Percentiles rank a stretch among this genome's conserved stretches.
These are phyloP conservation scores for Adelosebastes latens DNA, from an alignment of 2,797 vertebrate genomes.

Conservation along the genomic window DNA sequence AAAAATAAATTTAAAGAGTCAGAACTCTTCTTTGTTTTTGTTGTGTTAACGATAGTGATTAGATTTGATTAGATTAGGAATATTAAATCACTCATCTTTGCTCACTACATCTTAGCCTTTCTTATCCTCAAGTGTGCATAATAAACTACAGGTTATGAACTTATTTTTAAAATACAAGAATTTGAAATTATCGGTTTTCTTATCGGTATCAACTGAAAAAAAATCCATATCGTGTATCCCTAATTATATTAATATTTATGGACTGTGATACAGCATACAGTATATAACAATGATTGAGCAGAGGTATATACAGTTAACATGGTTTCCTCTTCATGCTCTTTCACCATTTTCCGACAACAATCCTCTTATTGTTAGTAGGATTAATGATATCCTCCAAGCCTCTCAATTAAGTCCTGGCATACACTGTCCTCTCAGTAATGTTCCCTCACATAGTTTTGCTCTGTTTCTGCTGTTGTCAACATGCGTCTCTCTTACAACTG, in stretches of 20 bases:
- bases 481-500: neutral
- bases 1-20: no score
- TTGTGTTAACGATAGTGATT: no score
- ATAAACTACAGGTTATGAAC: no score
- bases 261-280: neutral
- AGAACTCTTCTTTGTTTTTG: no score
- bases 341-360: constrained; percentile 26
- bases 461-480: neutral
- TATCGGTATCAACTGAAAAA: no score
- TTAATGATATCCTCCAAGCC: constrained; percentile 40
- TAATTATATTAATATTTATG: neutral
- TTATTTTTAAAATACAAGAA: no score
- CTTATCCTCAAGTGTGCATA: no score
- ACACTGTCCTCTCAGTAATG: neutral
- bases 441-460: neutral
- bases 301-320: neutral
- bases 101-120: no score
- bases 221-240: no score
- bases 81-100: no score
- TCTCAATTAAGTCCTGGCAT: constrained; percentile 10
- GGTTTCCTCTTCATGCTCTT: constrained; percentile 1
- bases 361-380: constrained; percentile 32
- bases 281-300: neutral
- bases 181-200: accelerated
- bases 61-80: no score